Conservation (phyloP, 2,888 invertebrate genomes). For the Cryptops parisi region DNA sequence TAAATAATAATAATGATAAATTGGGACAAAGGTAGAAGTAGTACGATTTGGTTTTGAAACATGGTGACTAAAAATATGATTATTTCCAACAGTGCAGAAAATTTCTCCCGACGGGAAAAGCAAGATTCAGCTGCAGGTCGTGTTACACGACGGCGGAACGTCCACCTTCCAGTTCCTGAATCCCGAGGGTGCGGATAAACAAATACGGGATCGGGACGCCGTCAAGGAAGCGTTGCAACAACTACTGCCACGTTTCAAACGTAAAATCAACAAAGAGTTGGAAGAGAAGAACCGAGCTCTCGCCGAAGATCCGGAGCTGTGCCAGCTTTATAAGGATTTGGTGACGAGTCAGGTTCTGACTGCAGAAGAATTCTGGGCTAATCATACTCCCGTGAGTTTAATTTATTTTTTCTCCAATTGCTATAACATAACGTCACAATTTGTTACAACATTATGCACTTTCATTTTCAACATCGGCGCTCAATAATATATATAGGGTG, state of each 20-base stretch:
- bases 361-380: constrained; percentile 96
- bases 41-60: too few relatives aligned
- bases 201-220: constrained; percentile 77
- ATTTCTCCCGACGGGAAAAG: constrained; percentile 90
- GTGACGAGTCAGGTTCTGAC: constrained; percentile 91
- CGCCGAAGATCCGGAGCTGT: constrained; percentile 73
- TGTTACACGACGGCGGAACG: constrained; percentile 80
- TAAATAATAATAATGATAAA: too few relatives aligned
- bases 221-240: constrained; percentile 85
- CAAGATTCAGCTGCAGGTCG: constrained; percentile 94
- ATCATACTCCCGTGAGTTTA: constrained; percentile 46
- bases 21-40: too few relatives aligned
- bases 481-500: too few relatives aligned
- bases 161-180: constrained; percentile 97
- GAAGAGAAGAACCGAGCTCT: constrained; percentile 80
- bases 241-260: constrained; percentile 80
- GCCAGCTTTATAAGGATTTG: constrained; percentile 90
- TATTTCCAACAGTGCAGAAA: constrained; percentile 64
- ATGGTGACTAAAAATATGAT: too few relatives aligned
- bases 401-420: too few relatives aligned
- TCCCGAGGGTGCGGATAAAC: constrained; percentile 61
- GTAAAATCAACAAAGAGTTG: constrained; percentile 76
- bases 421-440: too few relatives aligned
- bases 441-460: too few relatives aligned
- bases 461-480: too few relatives aligned